A percentile compares a stretch with the other conserved stretches of the same genome.
phyloP scores from a whole-genome alignment of 2,888 invertebrate species.

The Chorisops tibialis region DNA sequence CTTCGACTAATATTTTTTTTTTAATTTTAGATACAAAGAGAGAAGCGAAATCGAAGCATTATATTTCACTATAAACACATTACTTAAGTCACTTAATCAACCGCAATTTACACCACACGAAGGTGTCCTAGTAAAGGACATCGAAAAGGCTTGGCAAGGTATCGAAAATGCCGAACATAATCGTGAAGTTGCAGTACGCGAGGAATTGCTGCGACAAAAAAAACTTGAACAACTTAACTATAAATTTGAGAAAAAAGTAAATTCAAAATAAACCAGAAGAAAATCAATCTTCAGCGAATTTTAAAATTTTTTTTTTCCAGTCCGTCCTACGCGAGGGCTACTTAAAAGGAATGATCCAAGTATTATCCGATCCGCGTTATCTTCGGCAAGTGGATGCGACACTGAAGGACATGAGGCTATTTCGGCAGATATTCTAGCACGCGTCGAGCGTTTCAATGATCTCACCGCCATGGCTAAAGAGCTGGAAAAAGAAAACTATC shows the following conservation, averaged over 20 bases:
- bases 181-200: constrained; percentile 86
- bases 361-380: constrained; percentile 87
- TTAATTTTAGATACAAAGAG: constrained; percentile 75
- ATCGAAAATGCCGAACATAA: constrained; percentile 92
- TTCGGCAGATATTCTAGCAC: constrained; percentile 90
- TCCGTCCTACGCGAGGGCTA: constrained; percentile 92
- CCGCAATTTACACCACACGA: constrained; percentile 82
- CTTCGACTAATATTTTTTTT: background rate
- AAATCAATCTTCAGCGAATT: background rate
- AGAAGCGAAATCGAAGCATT: constrained; percentile 95
- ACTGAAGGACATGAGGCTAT: constrained; percentile 98
- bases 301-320: constrained; percentile 49
- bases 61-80: constrained; percentile 94
- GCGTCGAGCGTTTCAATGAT: constrained; percentile 91
- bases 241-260: constrained; percentile 89
- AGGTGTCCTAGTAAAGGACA: constrained; percentile 89
- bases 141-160: constrained; percentile 91
- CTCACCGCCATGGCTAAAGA: constrained; percentile 91
- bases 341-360: constrained; percentile 95
- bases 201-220: constrained; percentile 88
- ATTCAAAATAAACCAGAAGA: constrained; percentile 20
- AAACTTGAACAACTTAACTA: constrained; percentile 91
- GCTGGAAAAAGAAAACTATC: constrained; percentile 85
- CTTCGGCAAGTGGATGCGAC: constrained; percentile 94
- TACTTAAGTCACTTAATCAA: constrained; percentile 89